Base-by-base conservation (phyloP, 2,888 invertebrate species). In the Salpingus planirostris region DNA sequence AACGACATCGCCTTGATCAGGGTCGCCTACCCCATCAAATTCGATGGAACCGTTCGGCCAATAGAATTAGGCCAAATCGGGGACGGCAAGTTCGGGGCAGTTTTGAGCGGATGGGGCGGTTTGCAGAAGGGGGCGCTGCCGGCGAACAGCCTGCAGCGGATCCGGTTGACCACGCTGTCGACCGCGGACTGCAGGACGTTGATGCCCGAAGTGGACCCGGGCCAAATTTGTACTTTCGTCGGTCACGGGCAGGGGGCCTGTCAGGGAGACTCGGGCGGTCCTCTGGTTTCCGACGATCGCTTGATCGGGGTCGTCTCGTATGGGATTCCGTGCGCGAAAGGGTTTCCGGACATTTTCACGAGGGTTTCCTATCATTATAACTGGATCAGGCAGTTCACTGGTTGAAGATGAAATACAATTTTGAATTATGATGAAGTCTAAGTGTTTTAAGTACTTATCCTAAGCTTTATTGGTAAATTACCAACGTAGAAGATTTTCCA, bases 241-340 rank as follows among this genome's bases (percentile, higher is more conserved):
- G 10, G 8, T 2, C 7, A 11, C 15, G 27, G 27, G 14, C 27
- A 27, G 8, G 27, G 27, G 5, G 27, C 27, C 4, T 27, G 27
- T 27, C 15, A 27, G 3, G 37, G 40, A 11, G 41, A 41, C 23
- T 41, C 41, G 3, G 41, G 41, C 24, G 41, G 41, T 10, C 41
- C 41, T 22, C 14, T 41, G 21, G 28, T 28, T 2, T 23, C 27
- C 13, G 27, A 31, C 13, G 24, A 21, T 13, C 15, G 21, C 7
- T 13, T 13, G 8, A 31, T 33, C 11, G 35, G 31, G 12, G 27
- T 33, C 8, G 38, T 38, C 1, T 38, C 38, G 2, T 38, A 11
- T 11, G 38, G 38, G 10, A 28, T 18, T 3, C 38, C 38, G 7
- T 38, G 38, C 22, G 38, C 28, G 6, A 27, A 23, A 8, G 38